Percentiles rank a stretch among this genome's conserved stretches.
Conservation (phyloP, 2,113 vertebrate species). For the Genyomyrus donnyi region DNA sequence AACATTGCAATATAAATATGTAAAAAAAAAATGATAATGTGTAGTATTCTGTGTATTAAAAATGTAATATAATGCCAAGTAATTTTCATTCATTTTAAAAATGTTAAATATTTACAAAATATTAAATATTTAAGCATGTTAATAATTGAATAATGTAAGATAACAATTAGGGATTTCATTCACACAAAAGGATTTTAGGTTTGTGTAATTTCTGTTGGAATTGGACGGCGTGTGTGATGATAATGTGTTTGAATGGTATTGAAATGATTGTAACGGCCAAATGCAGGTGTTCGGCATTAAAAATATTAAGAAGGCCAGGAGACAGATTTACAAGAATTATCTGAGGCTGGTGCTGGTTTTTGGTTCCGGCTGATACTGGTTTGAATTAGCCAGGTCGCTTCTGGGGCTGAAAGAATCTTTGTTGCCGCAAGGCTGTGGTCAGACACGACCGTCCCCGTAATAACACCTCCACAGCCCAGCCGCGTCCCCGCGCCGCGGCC, state of each 20-base stretch:
- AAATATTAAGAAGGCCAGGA: neutral
- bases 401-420: neutral
- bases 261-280: neutral
- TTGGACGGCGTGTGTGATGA: neutral
- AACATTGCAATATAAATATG: neutral
- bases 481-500: neutral
- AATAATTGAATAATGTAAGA: neutral
- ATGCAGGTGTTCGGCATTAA: neutral
- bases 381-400: neutral
- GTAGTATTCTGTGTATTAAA: neutral
- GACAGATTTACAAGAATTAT: neutral
- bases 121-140: neutral
- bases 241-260: neutral
- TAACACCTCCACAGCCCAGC: neutral
- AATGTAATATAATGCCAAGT: neutral
- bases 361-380: neutral
- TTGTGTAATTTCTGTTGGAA: neutral
- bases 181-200: neutral
- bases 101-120: conserved; percentile 3
- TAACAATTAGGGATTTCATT: neutral
- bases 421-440: neutral
- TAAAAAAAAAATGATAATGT: neutral
- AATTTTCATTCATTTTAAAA: neutral
- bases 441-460: neutral
- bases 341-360: neutral